Base-by-base conservation (phyloP, 2,797 vertebrate species). In the Sphaeramia orbicularis region DNA sequence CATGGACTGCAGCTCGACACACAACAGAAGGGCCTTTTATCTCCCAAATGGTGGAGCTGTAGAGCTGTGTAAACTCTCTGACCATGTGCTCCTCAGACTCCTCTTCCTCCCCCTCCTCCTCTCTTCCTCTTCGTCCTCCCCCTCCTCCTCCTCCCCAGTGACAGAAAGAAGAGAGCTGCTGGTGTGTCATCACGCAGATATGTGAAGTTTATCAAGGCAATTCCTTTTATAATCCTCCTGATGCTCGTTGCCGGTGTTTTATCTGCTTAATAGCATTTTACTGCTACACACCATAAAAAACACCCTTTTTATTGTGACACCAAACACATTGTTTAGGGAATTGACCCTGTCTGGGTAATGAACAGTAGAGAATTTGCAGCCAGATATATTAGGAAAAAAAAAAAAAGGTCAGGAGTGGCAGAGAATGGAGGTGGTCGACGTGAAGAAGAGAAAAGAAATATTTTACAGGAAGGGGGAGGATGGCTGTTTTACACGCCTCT, bases 191-290 rank as follows among this genome's bases (percentile, higher is more conserved):
- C 73, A 44, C 59, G 44, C 74, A 86, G 86, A 89, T 89, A 88
- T 89, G 90, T 88, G 81, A 89, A 91, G 92, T 93, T 92, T 94
- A 93, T 91, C 91, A 91, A 92, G 91, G 91, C 92, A 93, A 89
- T 93, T 92, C 88, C 78, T 88, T 90, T 92, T 92, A 90, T 81
- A 86, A 89, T 91, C 87, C 92, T 93, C 91, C 71, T 78, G 92
- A 90, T 88, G 88, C 90, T 90, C 89, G 74, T 92, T 91, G 85
- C 58, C 53, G 44, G 77, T 91, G 90, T 91, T 93, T 93, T 93
- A 92, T 92, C 91, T 91, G 81, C 91, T 89, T 90, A 91, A 92
- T 92, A 92, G 90, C 86, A 85, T 90, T 92, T 90, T 88, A 89
- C 86, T 74, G 90, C 81, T 74, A 80, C 87, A 78, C 52, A 61